phyloP scores from a whole-genome alignment of 2,888 invertebrate species.

The Scaptomyza tumidula region DNA sequence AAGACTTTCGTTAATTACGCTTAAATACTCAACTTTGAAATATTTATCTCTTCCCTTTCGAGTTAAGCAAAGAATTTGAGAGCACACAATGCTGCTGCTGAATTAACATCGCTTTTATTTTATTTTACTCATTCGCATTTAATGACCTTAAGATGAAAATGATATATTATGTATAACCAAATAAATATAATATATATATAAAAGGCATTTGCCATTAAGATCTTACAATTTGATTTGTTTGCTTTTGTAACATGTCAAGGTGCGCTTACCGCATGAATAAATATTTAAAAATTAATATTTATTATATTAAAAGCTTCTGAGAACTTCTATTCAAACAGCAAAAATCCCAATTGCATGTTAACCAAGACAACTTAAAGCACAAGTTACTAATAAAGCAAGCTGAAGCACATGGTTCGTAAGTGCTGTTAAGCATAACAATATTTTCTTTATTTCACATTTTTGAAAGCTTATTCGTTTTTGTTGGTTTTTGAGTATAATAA shows the following conservation, averaged over 20 bases:
- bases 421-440: neutral
- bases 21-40: constrained; percentile 28
- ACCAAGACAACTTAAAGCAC: neutral
- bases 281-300: constrained; percentile 48
- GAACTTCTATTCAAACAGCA: neutral
- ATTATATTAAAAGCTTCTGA: constrained; percentile 22
- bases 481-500: neutral
- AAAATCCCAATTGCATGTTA: neutral
- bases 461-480: neutral
- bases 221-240: constrained; percentile 49
- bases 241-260: constrained; percentile 37
- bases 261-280: constrained; percentile 42
- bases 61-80: constrained; percentile 49
- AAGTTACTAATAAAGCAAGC: neutral
- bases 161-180: constrained; percentile 41
- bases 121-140: constrained; percentile 12
- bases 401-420: neutral
- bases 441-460: neutral
- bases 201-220: constrained; percentile 36
- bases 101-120: constrained; percentile 35
- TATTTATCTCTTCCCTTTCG: constrained; percentile 36
- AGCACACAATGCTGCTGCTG: constrained; percentile 5
- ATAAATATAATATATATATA: constrained; percentile 26
- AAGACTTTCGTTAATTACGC: constrained; percentile 21
- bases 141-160: constrained; percentile 41